Evolutionary conservation across 2,797 vertebrate species (phyloP), one percentile per base, ranked within the genome.

Genomic region (Cryptoprocta ferox): DNA sequence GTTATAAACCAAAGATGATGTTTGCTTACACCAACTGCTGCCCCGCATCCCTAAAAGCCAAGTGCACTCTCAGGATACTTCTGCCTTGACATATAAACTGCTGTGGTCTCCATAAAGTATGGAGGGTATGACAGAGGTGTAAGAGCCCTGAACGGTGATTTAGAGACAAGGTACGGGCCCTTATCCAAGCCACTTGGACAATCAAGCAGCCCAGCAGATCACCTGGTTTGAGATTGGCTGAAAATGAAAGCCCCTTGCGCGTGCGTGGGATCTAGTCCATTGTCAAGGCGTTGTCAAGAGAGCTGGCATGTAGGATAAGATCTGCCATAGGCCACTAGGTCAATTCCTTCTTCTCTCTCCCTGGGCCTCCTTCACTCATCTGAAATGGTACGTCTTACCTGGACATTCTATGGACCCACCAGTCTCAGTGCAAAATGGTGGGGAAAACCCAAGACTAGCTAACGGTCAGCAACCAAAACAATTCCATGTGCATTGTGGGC

Each of bases 251-350:
- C 14, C 4, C 32, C 8, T 6, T 26, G 0, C 0, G 24, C 45
- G 66, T 14, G 5, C 2, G 1, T 0, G 1, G 32, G 15, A 26
- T 1, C 2, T 0, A 1, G 45, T 0, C 2, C n/a, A 1, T 2
- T 3, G 6, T 73, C 1, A 8, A 26, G 26, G 2, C 7, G 0
- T 1, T 7, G 15, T 16, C 37, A 24, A 18, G 71, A 39, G 2
- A n/a, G 12, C 24, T 18, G 37, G 73, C 6, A 1, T 13, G 32
- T 16, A 32, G 8, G 3, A 0, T 5, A 10, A 32, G 45, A 21
- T 11, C 18, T 19, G 15, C 45, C 28, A 19, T 18, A 42, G 3
- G 30, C 66, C 45, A 28, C 1, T 0, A 56, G 3, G 21, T 2
- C 24, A 5, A 6, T 32, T 4, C 4, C 37, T 61, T 79, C 68